A percentile compares a stretch with the other conserved stretches of the same genome.
Evolutionary conservation across 2,797 vertebrate species (phyloP).

Genomic region (Hypotaenidia philippensis): DNA sequence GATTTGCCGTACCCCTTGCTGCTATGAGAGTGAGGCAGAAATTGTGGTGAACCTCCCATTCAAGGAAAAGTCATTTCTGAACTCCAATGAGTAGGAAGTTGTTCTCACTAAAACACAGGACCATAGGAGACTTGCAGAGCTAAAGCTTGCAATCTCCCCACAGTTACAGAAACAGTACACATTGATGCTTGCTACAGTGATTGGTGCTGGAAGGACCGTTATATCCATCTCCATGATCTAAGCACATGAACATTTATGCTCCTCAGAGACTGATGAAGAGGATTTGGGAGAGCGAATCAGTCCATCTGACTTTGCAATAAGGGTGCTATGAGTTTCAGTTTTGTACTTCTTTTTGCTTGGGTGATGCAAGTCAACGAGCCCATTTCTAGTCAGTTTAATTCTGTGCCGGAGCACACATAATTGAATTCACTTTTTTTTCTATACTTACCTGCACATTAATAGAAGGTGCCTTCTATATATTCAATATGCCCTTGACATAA

Average conservation of each 20-base stretch:
- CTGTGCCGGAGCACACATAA: neutral
- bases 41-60: neutral
- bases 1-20: neutral
- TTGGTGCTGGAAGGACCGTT: neutral
- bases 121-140: neutral
- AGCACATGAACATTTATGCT: neutral
- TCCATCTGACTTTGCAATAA: neutral
- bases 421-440: constrained; percentile 1
- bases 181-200: neutral
- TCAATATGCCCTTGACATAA: constrained; percentile 18
- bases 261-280: neutral
- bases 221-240: neutral
- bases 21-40: neutral
- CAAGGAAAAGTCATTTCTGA: neutral
- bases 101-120: neutral
- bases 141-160: neutral
- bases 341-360: neutral
- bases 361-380: neutral
- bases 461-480: constrained; percentile 2
- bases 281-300: neutral
- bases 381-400: constrained; percentile 11
- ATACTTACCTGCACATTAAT: neutral
- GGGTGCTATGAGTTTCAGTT: neutral
- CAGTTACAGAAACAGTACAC: neutral
- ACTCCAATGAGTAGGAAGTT: neutral